phyloP scores from a whole-genome alignment of 2,888 invertebrate genomes.

The Catocala sponsa region DNA sequence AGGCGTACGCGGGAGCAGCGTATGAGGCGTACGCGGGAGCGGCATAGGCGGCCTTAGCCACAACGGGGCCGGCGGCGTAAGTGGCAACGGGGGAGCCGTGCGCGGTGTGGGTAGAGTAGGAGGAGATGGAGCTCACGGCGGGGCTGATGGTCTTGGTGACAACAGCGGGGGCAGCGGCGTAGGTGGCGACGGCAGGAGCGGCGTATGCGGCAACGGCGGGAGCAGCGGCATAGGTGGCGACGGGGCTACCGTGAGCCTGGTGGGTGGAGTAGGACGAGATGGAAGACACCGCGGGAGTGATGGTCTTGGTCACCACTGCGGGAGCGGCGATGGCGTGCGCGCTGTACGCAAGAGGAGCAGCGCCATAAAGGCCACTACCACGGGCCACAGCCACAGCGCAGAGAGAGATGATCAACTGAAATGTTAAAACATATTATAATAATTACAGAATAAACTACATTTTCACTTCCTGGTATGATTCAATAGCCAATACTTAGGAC shows the following conservation, averaged over 20 bases:
- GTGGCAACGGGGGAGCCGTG: constrained; percentile 58
- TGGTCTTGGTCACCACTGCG: constrained; percentile 70
- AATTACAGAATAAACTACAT: neutral
- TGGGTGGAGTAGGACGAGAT: constrained; percentile 68
- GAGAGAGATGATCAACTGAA: constrained; percentile 87
- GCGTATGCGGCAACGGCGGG: constrained; percentile 58
- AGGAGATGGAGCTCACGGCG: constrained; percentile 73
- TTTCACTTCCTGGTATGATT: neutral
- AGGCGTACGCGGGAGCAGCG: constrained; percentile 71
- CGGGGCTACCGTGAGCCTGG: constrained; percentile 57
- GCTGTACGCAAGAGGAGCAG: constrained; percentile 82
- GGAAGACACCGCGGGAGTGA: constrained; percentile 69
- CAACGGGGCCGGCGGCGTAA: constrained; percentile 63
- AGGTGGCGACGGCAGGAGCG: constrained; percentile 62
- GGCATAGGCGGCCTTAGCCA: constrained; percentile 58
- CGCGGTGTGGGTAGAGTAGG: constrained; percentile 67
- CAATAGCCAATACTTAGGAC: too few relatives aligned
- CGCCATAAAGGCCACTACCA: constrained; percentile 85
- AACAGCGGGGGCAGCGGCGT: constrained; percentile 76
- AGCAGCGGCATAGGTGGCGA: constrained; percentile 63
- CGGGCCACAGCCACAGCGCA: constrained; percentile 88
- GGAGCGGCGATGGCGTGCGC: constrained; percentile 65
- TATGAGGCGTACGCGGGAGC: constrained; percentile 71
- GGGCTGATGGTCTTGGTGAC: constrained; percentile 54
- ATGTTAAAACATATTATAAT: constrained; percentile 27